Evolutionary conservation across 92 coral and sea anemone genomes (phyloP), one percentile per base, ranked within the genome.

Genomic region (Palythoa caribaeorum): DNA sequence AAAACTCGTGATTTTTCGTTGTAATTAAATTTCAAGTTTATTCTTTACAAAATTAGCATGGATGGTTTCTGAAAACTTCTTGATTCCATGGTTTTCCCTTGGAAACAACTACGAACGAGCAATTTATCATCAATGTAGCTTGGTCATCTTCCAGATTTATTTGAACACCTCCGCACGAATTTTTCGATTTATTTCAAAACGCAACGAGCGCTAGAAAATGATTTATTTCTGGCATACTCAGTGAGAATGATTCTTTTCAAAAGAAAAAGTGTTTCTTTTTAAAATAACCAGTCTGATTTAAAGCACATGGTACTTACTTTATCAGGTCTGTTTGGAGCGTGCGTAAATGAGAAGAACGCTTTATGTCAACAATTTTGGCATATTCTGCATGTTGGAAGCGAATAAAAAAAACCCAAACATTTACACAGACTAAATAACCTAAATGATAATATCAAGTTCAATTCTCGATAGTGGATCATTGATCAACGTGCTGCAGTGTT

Each of bases 31-130:
- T 47, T 16, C 57, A 81, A 47, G 44, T 81, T 68, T 81, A 47
- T 21, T 35, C 48, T 35, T 40, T 66, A 81, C 20, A 81, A 68
- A 81, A 40, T 65, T 60, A 66, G n/a, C 75, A 81, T 81, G 86
- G 86, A 81, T 81, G 21, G 76, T 81, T 81, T 81, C 86, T 69
- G 63, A 20, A 40, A 35, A 47, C 60, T n/a, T 15, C 0, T 39
- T 84, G 84, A 87, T 3, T 71, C 98, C 98, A 94, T 94, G 98
- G 94, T 84, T 88, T 88, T 94, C 89, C 54, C 98, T 87, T 66
- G 87, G 98, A 83, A 89, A 90, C 96, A 59, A 51, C 36, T 77
- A 89, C 84, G 84, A 44, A 48, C 39, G 5, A 36, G 16, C 38
- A 21, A 79, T 38, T 79, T 36, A 17, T 79, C 53, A n/a, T 39